phyloP scores from a whole-genome alignment of 1,140 invertebrate species.

The Achatina immaculata region DNA sequence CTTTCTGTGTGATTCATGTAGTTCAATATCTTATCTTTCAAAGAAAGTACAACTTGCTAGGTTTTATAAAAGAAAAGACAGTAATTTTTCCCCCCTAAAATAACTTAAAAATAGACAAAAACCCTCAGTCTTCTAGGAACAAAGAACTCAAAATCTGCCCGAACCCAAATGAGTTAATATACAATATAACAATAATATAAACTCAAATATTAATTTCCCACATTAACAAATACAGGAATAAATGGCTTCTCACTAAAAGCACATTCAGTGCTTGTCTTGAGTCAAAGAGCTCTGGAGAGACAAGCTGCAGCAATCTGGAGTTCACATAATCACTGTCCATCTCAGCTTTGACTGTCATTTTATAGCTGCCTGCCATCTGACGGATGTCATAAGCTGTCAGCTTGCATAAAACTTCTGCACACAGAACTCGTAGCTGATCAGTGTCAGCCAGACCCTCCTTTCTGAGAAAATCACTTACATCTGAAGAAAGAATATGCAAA shows the following conservation, averaged over 20 bases:
- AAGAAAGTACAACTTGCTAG: too few relatives aligned
- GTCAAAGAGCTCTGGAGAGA: constrained; percentile 3
- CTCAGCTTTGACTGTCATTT: background rate
- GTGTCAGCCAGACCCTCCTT: background rate
- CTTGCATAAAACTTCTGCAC: constrained; percentile 1
- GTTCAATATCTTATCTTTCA: too few relatives aligned
- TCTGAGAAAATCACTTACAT: background rate
- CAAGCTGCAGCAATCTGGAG: background rate
- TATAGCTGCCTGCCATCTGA: background rate
- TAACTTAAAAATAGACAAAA: too few relatives aligned
- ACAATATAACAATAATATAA: too few relatives aligned
- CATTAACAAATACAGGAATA: too few relatives aligned
- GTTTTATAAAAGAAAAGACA: too few relatives aligned
- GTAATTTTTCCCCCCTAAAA: too few relatives aligned
- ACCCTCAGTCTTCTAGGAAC: too few relatives aligned
- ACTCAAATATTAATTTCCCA: too few relatives aligned
- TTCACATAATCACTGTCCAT: constrained; percentile 2
- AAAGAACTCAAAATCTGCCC: too few relatives aligned
- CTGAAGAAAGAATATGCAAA: constrained; percentile 13
- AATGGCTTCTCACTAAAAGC: background rate
- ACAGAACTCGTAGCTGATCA: background rate
- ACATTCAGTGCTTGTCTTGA: background rate
- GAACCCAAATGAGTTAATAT: too few relatives aligned
- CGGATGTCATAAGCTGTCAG: background rate
- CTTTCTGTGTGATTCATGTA: too few relatives aligned